These are phyloP conservation scores for Argyrosomus regius DNA, from an alignment of 2,797 vertebrate species.

Conservation along the genomic window DNA sequence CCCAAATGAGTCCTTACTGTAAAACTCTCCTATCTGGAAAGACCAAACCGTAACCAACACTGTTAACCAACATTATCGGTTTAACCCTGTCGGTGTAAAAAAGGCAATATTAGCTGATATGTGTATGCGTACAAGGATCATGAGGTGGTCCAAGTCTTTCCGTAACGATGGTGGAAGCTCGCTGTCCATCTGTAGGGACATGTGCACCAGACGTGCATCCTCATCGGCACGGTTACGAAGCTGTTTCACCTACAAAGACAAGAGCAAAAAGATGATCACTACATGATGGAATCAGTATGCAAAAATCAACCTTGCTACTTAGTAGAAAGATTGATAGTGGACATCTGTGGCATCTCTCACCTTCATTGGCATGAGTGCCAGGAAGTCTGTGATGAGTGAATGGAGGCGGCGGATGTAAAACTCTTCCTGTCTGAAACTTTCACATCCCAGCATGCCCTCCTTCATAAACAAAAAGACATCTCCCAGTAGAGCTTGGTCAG, in stretches of 20 bases:
- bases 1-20: slow-evolving; percentile 92
- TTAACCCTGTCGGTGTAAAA: not conserved
- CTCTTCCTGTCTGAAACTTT: slow-evolving; percentile 93
- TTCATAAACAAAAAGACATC: slow-evolving; percentile 95
- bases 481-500: slow-evolving; percentile 92
- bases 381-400: slow-evolving; percentile 95
- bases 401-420: slow-evolving; percentile 96
- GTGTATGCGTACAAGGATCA: slow-evolving; percentile 88
- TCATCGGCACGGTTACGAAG: slow-evolving; percentile 97
- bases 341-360: slow-evolving; percentile 71
- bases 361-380: slow-evolving; percentile 99
- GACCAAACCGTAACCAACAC: slow-evolving; percentile 12
- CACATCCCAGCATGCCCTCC: slow-evolving; percentile 92
- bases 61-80: not conserved
- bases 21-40: slow-evolving; percentile 93
- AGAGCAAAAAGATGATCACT: not conserved
- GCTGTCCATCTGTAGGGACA: slow-evolving; percentile 96
- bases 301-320: not conserved
- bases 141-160: slow-evolving; percentile 95
- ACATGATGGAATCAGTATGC: not conserved
- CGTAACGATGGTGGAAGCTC: slow-evolving; percentile 92
- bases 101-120: not conserved
- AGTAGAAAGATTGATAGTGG: not conserved
- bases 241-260: slow-evolving; percentile 91
- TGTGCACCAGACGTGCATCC: slow-evolving; percentile 96